Evolutionary conservation across 2,888 invertebrate species (phyloP), one percentile per base, ranked within the genome.

Genomic region (Coelinius sp.): DNA sequence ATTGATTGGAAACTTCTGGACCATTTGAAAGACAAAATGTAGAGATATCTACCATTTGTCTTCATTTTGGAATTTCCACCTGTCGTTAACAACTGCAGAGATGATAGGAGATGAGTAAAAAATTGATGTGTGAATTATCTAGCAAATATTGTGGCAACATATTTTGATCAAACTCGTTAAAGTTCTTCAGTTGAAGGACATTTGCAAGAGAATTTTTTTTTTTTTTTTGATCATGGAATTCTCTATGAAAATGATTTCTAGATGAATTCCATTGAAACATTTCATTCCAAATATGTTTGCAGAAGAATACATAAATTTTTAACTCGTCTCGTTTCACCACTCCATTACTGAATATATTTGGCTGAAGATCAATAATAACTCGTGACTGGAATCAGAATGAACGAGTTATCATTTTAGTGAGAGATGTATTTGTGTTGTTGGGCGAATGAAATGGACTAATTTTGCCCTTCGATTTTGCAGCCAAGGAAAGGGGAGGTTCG

Each of bases 401-500:
- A 31, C 35, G 35, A 59, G 17, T 59, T 59, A 31, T 59, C 59
- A 59, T 59, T 31, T 6, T 59, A 59, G 59, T 14, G 35, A 59
- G 14, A 25, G 27, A 71, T 66, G 65, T 24, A 49, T 63, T 52
- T 17, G 8, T 6, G 14, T 31, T 59, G 20, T 59, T 31, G 10
- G 14, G 17, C 22, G 20, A 59, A 59, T 59, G 35, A 59, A 63
- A 20, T 71, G 38, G 1, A 31, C 14, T 59, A 31, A 59, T 59
- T 59, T 6, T 5, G 14, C 12, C 20, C 10, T 59, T 59, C 59
- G 27, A 88, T 85, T 89, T 92, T 92, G 82, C 93, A 96, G 96
- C 87, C 93, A 94, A 92, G 95, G 95, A 77, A 94, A 94, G 88
- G 93, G 95, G 88, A 95, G 95, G 90, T 96, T 96, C 87, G 94